Evolutionary conservation across 2,797 vertebrate species (phyloP), one percentile per base, ranked within the genome.

Genomic region (Tadarida brasiliensis): DNA sequence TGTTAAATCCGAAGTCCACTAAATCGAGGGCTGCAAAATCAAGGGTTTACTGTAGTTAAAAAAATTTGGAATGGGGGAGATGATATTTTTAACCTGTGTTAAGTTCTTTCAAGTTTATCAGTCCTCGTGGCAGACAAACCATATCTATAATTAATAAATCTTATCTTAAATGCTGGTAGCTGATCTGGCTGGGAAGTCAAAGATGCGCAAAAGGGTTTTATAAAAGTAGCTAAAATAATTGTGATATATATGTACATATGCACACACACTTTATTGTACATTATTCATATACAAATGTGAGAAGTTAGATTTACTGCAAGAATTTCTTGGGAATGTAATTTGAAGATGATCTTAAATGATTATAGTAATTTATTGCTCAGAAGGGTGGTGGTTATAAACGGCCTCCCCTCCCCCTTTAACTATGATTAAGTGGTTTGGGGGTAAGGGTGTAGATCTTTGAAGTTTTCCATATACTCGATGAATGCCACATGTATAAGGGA

Each of bases 361-460:
- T 82, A n/a, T 63, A 70, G 51, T 92, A 82, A 87, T 87, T 94
- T 87, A 77, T 56, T 87, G n/a, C 26, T 39, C 24, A 49, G 35
- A 65, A 44, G 30, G 8, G 16, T 74, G 26, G 17, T 77, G 26
- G 87, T 91, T 77, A 67, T 59, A 91, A 51, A 90, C 74, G 63
- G 78, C 7, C 15, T 26, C n/a, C 63, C n/a, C 28, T 3, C 7
- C 76, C 54, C 71, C 8, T 63, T 68, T 20, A 39, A 80, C 73
- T 85, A 39, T 84, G 93, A 87, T 71, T 80, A 82, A 93, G 83
- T 96, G 77, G 88, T 94, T 95, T 96, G 19, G 47, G 15, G 76
- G 26, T 90, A 83, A 78, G 87, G 49, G n/a, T 87, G 5, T 88
- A 88, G 87, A 70, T 57, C 94, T 97, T 94, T 97, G 94, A 96